A percentile compares a stretch with the other conserved stretches of the same genome.
Conservation (phyloP, 2,888 invertebrate genomes). For the Pocota personata region DNA sequence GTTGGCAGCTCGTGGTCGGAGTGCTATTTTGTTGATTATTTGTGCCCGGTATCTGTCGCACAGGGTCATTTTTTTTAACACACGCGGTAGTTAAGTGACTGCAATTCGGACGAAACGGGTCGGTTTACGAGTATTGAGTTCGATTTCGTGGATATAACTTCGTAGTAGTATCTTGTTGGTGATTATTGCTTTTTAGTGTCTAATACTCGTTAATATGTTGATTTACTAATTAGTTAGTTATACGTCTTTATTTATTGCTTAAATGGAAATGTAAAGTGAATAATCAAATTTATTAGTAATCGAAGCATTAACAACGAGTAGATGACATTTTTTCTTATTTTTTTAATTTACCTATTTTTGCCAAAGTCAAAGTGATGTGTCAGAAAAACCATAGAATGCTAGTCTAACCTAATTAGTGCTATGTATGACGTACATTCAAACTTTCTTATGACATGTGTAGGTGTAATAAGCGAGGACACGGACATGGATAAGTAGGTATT, state of each 20-base stretch:
- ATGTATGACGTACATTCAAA: slow-evolving; percentile 21
- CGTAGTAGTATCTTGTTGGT: background rate
- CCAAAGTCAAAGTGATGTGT: background rate
- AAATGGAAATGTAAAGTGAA: background rate
- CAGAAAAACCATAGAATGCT: background rate
- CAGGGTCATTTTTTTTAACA: slow-evolving; percentile 53
- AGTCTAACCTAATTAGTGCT: slow-evolving; percentile 63
- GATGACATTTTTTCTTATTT: background rate
- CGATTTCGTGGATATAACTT: background rate
- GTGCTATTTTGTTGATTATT: slow-evolving; percentile 56
- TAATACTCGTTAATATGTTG: background rate
- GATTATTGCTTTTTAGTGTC: background rate
- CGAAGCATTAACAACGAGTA: slow-evolving; percentile 2
- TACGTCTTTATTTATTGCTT: background rate
- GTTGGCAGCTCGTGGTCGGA: slow-evolving; percentile 22
- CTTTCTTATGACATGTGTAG: slow-evolving; percentile 6
- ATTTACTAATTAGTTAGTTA: background rate
- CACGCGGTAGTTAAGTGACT: slow-evolving; percentile 32
- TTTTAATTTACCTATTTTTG: background rate
- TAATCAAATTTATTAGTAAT: slow-evolving; percentile 16
- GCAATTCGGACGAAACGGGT: slow-evolving; percentile 14
- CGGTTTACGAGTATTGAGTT: background rate
- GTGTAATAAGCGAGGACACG: slow-evolving; percentile 1
- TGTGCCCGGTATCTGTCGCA: slow-evolving; percentile 48
- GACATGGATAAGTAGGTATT: slow-evolving; percentile 44